Conservation (phyloP, 1,140 invertebrate species). For the Harlomillsia oculata region DNA sequence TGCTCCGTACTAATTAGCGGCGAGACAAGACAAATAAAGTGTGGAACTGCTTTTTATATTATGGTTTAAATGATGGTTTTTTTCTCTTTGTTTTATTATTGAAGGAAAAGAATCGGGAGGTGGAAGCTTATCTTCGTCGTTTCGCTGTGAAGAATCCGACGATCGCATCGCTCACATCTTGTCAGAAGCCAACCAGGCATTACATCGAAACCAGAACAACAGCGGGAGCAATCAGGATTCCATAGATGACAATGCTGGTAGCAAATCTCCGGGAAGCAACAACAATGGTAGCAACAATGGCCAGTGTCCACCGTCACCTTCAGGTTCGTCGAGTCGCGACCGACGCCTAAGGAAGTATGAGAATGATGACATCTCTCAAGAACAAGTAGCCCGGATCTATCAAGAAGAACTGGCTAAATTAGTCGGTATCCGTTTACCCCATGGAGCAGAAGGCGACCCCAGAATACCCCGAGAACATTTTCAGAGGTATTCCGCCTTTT, state of each 20-base stretch:
- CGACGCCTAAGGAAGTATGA: slow-evolving; percentile 72
- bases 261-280: slow-evolving; percentile 66
- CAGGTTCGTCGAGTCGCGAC: slow-evolving; percentile 40
- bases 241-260: slow-evolving; percentile 50
- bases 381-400: slow-evolving; percentile 93
- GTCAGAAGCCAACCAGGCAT: slow-evolving; percentile 71
- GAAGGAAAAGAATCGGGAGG: slow-evolving; percentile 61
- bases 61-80: slow-evolving; percentile 8
- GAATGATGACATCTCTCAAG: slow-evolving; percentile 90
- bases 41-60: neutral
- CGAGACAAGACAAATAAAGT: neutral
- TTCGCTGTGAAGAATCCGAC: slow-evolving; percentile 62
- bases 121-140: slow-evolving; percentile 53
- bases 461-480: slow-evolving; percentile 50
- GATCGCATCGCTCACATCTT: slow-evolving; percentile 89
- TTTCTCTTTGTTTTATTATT: slow-evolving; percentile 28
- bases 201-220: slow-evolving; percentile 39
- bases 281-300: slow-evolving; percentile 29
- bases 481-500: slow-evolving; percentile 50
- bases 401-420: slow-evolving; percentile 90
- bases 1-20: neutral
- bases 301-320: slow-evolving; percentile 32
- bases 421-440: slow-evolving; percentile 61
- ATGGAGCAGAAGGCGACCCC: slow-evolving; percentile 45
- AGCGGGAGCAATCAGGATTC: slow-evolving; percentile 23